Evolutionary conservation across 2,797 vertebrate species (phyloP), one percentile per base, ranked within the genome.

Genomic region (Huso huso): DNA sequence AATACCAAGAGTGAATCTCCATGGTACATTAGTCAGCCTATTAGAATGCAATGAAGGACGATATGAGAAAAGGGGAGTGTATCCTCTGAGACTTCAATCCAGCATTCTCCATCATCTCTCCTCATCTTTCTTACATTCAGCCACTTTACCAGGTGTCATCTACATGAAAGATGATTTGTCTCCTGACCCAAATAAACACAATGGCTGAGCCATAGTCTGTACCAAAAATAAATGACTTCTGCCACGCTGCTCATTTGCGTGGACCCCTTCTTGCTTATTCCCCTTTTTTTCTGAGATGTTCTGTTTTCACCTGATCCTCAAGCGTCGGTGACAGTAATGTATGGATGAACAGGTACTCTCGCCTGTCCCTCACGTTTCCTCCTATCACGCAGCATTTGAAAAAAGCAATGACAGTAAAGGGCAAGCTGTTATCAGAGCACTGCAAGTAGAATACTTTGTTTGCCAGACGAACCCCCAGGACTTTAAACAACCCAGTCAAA

Each of bases 21-120:
- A 96, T 93, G 94, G 93, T 95, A 96, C 94, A 97, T 97, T 97
- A 96, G 95, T 94, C 94, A 92, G 92, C 90, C 90, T 93, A 95
- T 97, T 96, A 94, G 89, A 92, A 95, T 92, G 91, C 90, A 93
- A 94, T 93, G 91, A 93, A 91, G 87, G 89, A 92, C 90, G 88
- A 89, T 89, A 92, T 90, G 92, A 93, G 90, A 89, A 91, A 90
- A 90, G 89, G 88, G 88, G 87, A 88, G 89, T 80, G 79, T 83
- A 81, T 94, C 95, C 92, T 92, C 80, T 68, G 93, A 94, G 93
- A 93, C 87, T 73, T 81, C 71, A 84, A 89, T 87, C 86, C 86
- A 91, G 85, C 88, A 85, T 91, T 93, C 91, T 95, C 90, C 92
- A 94, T 97, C 95, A 95, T 93, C 90, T 92, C 86, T 88, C 89